Base-by-base conservation (phyloP, 2,888 invertebrate genomes). In the Plemyria rubiginata region DNA sequence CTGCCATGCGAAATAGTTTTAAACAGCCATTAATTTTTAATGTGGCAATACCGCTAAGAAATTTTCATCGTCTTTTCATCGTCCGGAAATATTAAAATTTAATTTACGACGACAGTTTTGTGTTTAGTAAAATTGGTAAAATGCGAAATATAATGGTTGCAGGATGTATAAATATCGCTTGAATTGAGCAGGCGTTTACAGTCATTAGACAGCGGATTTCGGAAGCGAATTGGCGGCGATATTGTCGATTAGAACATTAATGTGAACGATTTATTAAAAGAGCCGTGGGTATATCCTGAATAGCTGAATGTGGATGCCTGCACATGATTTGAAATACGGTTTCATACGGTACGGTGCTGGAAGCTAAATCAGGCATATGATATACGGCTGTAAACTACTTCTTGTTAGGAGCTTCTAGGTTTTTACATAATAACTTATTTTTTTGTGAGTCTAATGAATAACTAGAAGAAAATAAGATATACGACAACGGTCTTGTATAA, bases 51-150 rank as follows among this genome's bases (percentile, higher is more conserved):
- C 84, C 77, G 85, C 82, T 84, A 81, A 81, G 86, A 80, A 82
- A 84, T 86, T 80, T 78, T 78, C 77, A 77, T 80, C 79, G 84
- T 84, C 89, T 85, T 79, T 77, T 78, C 77, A 77, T 79, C 78
- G 85, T 84, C 89, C 88, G 92, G 92, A 90, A 90, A 90, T 88
- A 92, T 90, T 90, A 92, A 90, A 86, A 77, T 79, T 83, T 88
- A 85, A 91, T 92, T 90, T 92, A 92, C 79, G 81, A 73, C 78
- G 85, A 83, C 76, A 81, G 85, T 86, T 87, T 85, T 83, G 84
- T 87, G 84, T 88, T 90, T 88, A 87, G 85, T 85, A 78, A 89
- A 88, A 90, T 92, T 84, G 87, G 84, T 87, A 81, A 86, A 87
- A 86, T 85, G 84, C 78, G 78, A 78, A 81, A 77, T 80, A 78